Base-by-base conservation (phyloP, 2,888 invertebrate species). In the Omphaloscelis lunosa region DNA sequence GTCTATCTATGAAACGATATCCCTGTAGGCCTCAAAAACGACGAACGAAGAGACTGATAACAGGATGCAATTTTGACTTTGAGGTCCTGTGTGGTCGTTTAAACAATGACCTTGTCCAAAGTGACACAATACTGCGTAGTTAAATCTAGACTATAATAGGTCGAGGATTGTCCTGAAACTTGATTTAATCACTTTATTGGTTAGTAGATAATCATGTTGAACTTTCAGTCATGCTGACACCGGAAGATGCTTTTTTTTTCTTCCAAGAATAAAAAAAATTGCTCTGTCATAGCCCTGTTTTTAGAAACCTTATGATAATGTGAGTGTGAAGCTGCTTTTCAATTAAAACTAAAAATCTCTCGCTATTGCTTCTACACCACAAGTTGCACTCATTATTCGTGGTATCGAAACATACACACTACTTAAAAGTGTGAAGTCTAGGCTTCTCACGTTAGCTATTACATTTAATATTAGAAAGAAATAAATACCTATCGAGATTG, bases 351-450 rank as follows among this genome's bases (percentile, higher is more conserved):
- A 20, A 41, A 51, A 59, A 23, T 15, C 3, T 20, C 1, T 72
- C 23, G 8, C 45, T n/a, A 11, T 74, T 45, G 20, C n/a, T 48
- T 17, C 7, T 34, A 41, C 7, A 77, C 77, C 63, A 77, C 41
- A 65, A 59, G 23, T n/a, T 65, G 23, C 34, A 51, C 12, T 56
- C 15, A 45, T 65, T 29, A 62, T 48, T 27, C 39, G 45, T 48
- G 53, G 7, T 77, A 45, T 82, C 20, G n/a, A 82, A 77, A 77
- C n/a, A 45, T 34, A 29, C 29, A 48, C 29, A 39, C 51, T 53
- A 45, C 29, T 58, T 56, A 20, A 23, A 45, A n/a, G 20, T n/a
- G 4, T 51, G 51, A 29, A 27, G 8, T 73, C 81, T 27, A 74
- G 34, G 34, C 8, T 74, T 77, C 56, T 15, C 39, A 82, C 17